Conservation (phyloP, 2,888 invertebrate genomes). For the Phorcus lineatus region DNA sequence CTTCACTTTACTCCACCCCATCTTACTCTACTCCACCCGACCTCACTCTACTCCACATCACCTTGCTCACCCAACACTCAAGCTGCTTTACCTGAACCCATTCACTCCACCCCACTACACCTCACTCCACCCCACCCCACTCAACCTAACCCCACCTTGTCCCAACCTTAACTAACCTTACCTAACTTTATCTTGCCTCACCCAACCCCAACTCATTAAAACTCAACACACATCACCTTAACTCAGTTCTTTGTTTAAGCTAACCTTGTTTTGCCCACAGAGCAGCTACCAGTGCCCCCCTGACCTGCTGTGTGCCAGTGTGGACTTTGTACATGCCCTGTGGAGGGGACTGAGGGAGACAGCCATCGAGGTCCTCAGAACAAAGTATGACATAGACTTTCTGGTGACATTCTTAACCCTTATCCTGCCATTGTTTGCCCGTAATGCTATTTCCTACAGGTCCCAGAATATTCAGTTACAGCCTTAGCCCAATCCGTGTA, state of each 20-base stretch:
- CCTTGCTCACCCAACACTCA: too few relatives aligned
- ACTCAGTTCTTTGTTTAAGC: neutral
- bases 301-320: constrained; percentile 73
- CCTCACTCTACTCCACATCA: neutral
- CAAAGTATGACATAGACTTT: constrained; percentile 58
- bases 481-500: too few relatives aligned
- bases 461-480: too few relatives aligned
- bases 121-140: neutral
- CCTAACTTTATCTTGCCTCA: neutral
- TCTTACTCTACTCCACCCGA: neutral
- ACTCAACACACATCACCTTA: neutral
- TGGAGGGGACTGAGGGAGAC: constrained; percentile 74
- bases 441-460: too few relatives aligned
- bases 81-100: too few relatives aligned
- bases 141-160: neutral
- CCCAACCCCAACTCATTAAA: neutral
- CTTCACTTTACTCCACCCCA: neutral
- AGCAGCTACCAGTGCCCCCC: constrained; percentile 72
- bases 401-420: too few relatives aligned
- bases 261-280: constrained; percentile 31
- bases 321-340: constrained; percentile 74
- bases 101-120: neutral
- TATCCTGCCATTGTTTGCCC: too few relatives aligned
- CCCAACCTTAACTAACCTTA: neutral
- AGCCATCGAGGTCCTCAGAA: constrained; percentile 73